Conservation (phyloP, 2,113 vertebrate genomes). For the Penelope pileata region DNA sequence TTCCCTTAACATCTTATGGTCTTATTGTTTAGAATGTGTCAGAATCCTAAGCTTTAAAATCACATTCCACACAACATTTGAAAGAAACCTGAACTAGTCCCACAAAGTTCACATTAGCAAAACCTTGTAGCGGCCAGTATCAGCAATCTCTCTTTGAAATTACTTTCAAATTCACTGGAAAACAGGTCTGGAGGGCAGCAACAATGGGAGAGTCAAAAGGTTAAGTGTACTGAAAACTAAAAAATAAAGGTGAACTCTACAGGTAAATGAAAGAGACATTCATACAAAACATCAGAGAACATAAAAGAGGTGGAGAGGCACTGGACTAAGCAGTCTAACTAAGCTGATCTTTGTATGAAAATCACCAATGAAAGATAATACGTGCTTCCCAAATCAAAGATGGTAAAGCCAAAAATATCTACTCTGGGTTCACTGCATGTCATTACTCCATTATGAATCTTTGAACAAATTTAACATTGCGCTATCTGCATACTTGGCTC, state of each 20-base stretch:
- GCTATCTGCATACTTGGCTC: not conserved
- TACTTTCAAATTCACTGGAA: too few relatives aligned
- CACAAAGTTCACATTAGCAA: not conserved
- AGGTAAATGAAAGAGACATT: not conserved
- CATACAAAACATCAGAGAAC: not conserved
- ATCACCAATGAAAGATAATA: not conserved
- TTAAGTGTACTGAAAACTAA: not conserved
- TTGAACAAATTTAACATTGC: not conserved
- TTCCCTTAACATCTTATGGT: not conserved
- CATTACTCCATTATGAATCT: not conserved
- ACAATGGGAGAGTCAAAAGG: not conserved
- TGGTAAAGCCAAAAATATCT: not conserved
- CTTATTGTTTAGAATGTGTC: too few relatives aligned
- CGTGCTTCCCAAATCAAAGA: not conserved
- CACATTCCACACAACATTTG: not conserved
- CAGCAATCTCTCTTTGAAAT: not conserved
- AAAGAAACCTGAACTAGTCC: not conserved
- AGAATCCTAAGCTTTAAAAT: not conserved
- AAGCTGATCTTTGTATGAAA: not conserved
- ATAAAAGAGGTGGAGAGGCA: not conserved
- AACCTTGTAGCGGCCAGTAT: not conserved
- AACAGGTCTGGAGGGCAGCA: not conserved
- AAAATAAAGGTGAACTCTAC: not conserved
- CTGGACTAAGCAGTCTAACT: not conserved
- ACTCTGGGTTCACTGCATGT: not conserved